These are phyloP conservation scores for Chrysocyon brachyurus DNA, from an alignment of 2,797 vertebrate genomes.

Conservation along the genomic window DNA sequence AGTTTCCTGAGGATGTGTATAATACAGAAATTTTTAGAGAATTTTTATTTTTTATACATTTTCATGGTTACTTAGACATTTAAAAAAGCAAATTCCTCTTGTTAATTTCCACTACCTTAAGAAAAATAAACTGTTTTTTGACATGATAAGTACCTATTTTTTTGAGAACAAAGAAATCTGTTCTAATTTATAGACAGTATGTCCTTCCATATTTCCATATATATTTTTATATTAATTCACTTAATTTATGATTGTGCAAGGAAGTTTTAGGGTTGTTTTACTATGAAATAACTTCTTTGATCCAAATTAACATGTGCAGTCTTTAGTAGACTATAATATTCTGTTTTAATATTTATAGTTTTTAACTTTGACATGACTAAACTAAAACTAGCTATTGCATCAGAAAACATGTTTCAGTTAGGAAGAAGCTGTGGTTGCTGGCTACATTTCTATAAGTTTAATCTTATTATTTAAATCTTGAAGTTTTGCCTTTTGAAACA, in stretches of 20 bases:
- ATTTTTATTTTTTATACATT: conserved; percentile 12
- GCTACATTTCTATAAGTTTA: conserved; percentile 17
- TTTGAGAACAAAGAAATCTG: conserved; percentile 79
- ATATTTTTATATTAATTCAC: background rate
- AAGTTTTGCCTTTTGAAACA: conserved; percentile 27
- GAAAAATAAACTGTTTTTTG: conserved; percentile 66
- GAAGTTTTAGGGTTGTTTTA: background rate
- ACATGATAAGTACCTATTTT: conserved; percentile 71
- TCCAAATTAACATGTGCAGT: background rate
- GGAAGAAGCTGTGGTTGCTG: background rate
- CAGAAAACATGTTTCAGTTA: background rate
- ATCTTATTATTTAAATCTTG: background rate
- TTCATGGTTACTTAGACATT: conserved; percentile 44
- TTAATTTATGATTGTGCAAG: background rate
- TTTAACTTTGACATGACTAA: conserved; percentile 19
- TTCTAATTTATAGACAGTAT: conserved; percentile 74
- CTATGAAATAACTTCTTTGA: conserved; percentile 41
- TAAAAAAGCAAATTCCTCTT: conserved; percentile 39
- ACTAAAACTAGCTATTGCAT: background rate
- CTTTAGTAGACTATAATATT: background rate
- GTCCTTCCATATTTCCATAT: background rate
- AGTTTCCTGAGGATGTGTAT: background rate
- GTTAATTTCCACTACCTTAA: conserved; percentile 24
- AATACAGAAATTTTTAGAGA: background rate
- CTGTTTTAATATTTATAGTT: background rate